phyloP scores from a whole-genome alignment of 35 echinoderm and acorn worm species.

The Anneissia japonica region DNA sequence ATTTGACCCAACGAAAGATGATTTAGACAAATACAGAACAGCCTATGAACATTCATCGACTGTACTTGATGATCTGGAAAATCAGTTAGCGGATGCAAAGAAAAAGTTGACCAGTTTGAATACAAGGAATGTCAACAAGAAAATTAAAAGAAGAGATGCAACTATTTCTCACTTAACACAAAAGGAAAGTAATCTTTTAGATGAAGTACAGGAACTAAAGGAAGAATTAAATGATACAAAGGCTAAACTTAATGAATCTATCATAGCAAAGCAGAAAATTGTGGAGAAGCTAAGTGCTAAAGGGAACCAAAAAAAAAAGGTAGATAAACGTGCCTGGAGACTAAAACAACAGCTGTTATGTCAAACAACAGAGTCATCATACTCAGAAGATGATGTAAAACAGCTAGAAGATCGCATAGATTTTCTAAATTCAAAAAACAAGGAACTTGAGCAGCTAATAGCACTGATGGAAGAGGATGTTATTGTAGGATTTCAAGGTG shows the following conservation, averaged over 20 bases:
- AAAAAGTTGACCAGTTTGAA: neutral
- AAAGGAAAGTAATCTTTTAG: neutral
- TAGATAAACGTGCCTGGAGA: neutral
- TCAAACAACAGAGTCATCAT: neutral
- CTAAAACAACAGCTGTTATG: neutral
- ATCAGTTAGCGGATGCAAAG: too few relatives aligned
- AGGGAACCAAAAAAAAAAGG: neutral
- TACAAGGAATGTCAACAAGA: constrained; percentile 7
- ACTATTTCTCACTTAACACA: neutral
- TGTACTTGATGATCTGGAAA: too few relatives aligned
- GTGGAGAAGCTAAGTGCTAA: neutral
- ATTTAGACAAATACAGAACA: too few relatives aligned
- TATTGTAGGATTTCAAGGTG: constrained; percentile 5
- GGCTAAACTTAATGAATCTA: neutral
- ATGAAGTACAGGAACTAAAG: neutral
- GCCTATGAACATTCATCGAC: too few relatives aligned
- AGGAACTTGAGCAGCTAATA: neutral
- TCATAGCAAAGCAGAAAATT: neutral
- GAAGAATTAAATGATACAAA: neutral
- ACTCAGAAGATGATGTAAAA: neutral
- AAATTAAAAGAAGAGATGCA: neutral
- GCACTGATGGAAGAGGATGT: constrained; percentile 14
- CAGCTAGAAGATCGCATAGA: neutral
- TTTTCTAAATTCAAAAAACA: neutral
- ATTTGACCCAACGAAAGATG: too few relatives aligned